These are phyloP conservation scores for Cantharis lateralis DNA, from an alignment of 2,888 invertebrate genomes.

Conservation along the genomic window DNA sequence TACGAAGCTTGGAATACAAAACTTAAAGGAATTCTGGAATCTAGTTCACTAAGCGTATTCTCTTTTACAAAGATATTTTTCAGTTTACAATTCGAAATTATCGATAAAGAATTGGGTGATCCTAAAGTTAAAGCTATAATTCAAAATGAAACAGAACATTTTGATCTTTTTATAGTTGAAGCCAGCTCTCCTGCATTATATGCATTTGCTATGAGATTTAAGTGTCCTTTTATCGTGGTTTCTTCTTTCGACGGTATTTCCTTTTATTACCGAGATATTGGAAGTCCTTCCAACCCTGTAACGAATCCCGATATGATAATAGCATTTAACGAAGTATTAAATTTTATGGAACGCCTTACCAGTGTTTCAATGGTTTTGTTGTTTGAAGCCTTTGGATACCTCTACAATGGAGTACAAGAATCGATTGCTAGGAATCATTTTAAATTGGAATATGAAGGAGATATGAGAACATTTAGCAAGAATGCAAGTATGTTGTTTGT, in stretches of 20 bases:
- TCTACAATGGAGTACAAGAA: neutral
- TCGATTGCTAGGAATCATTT: constrained; percentile 39
- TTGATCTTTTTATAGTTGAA: neutral
- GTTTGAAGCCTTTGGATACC: neutral
- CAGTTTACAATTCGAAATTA: neutral
- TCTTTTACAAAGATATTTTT: neutral
- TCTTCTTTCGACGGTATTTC: neutral
- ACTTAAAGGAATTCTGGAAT: neutral
- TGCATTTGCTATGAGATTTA: neutral
- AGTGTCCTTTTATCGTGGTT: neutral
- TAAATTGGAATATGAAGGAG: constrained; percentile 42
- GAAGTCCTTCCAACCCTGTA: neutral
- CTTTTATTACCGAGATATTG: neutral
- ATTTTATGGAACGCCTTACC: neutral
- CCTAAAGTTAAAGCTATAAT: neutral
- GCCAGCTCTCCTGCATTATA: neutral
- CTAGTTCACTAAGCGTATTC: neutral
- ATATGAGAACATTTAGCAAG: constrained; percentile 39
- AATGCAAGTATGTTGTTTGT: constrained; percentile 47
- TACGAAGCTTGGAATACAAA: neutral
- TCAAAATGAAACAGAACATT: neutral
- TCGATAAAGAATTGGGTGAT: neutral
- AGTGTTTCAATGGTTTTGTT: neutral
- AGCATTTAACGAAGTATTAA: neutral
- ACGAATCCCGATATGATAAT: neutral